A percentile compares a stretch with the other conserved stretches of the same genome.
Conservation (phyloP, 2,113 vertebrate genomes). For the Balaenoptera acutorostrata region DNA sequence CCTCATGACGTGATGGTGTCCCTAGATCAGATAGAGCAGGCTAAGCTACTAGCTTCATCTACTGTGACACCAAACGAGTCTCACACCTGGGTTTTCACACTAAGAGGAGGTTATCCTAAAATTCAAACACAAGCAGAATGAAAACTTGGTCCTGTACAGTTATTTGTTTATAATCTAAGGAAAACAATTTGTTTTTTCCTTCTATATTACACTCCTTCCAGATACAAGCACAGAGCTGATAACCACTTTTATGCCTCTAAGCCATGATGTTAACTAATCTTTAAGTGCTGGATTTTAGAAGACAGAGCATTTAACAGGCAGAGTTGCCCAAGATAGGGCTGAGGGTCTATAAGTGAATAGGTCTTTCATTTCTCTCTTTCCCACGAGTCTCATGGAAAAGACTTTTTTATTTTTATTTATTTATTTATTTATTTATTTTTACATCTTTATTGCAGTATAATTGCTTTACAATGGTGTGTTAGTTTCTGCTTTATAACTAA, state of each 20-base stretch:
- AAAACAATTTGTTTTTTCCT: not conserved
- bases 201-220: not conserved
- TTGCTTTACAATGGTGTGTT: too few relatives aligned
- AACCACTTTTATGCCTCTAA: not conserved
- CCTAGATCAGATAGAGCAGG: not conserved
- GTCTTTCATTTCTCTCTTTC: constrained; percentile 16
- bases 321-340: not conserved
- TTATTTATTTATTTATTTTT: too few relatives aligned
- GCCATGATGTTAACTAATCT: not conserved
- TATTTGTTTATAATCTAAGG: not conserved
- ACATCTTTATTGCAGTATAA: too few relatives aligned
- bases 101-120: not conserved
- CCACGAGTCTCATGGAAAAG: constrained; percentile 26
- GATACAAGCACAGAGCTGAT: not conserved
- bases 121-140: not conserved
- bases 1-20: rapidly evolving
- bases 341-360: not conserved
- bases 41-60: not conserved
- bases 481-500: too few relatives aligned
- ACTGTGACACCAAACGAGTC: not conserved
- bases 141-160: not conserved
- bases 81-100: not conserved
- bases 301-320: not conserved
- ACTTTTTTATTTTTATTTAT: not conserved
- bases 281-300: not conserved